Evolutionary conservation across 2,113 vertebrate genomes (phyloP).

Genomic region (Cercocebus atys): DNA sequence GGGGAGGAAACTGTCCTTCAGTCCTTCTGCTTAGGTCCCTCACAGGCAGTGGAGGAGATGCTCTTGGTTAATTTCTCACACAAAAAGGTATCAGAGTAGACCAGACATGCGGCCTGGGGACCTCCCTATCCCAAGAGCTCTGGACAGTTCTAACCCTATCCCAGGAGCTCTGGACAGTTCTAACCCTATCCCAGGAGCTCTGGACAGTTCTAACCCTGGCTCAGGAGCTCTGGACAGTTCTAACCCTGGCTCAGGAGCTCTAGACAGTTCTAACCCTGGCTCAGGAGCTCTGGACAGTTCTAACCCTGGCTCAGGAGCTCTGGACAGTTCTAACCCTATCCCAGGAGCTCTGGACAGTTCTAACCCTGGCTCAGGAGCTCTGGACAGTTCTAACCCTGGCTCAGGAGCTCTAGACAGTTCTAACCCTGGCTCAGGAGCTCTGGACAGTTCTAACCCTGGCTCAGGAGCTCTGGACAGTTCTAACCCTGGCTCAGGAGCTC

Average conservation of each 20-base stretch:
- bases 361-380: neutral
- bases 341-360: no score
- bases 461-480: neutral
- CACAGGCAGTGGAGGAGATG: neutral
- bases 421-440: no score
- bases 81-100: neutral
- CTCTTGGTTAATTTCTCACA: neutral
- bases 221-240: no score
- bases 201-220: no score
- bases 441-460: no score
- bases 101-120: neutral
- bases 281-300: neutral
- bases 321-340: no score
- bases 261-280: no score
- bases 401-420: neutral
- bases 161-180: no score
- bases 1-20: neutral
- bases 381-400: neutral
- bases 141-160: no score
- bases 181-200: no score
- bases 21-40: neutral
- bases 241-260: no score
- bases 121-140: neutral
- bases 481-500: neutral
- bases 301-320: neutral